Evolutionary conservation across 2,113 vertebrate species (phyloP).

Genomic region (Cottus gobio): DNA sequence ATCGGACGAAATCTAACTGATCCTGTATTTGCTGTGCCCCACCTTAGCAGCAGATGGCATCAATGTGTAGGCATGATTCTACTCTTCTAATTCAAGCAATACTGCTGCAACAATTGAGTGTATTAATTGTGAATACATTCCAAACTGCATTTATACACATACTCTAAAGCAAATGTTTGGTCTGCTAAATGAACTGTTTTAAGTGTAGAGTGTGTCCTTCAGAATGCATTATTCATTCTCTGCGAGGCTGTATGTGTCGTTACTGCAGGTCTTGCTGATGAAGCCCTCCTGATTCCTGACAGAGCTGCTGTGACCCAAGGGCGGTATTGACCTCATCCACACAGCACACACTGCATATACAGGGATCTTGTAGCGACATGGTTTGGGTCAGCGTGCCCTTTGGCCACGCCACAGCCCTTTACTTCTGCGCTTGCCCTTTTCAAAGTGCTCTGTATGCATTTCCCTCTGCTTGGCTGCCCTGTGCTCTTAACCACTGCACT

Average conservation of each 20-base stretch:
- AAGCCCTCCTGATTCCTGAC: slow-evolving; percentile 46
- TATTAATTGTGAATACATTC: slow-evolving; percentile 15
- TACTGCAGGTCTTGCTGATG: slow-evolving; percentile 58
- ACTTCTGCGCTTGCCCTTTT: slow-evolving; percentile 69
- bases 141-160: neutral
- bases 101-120: slow-evolving; percentile 28
- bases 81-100: neutral
- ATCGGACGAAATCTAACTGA: neutral
- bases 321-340: slow-evolving; percentile 58
- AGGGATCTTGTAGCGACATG: slow-evolving; percentile 60
- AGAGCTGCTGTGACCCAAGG: slow-evolving; percentile 59
- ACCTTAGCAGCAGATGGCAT: slow-evolving; percentile 70
- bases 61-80: slow-evolving; percentile 32
- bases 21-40: slow-evolving; percentile 35
- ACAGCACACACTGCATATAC: slow-evolving; percentile 42
- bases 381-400: slow-evolving; percentile 73
- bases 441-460: slow-evolving; percentile 69
- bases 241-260: slow-evolving; percentile 27
- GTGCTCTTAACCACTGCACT: slow-evolving; percentile 55
- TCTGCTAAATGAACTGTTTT: slow-evolving; percentile 23
- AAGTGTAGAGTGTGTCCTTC: slow-evolving; percentile 41
- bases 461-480: slow-evolving; percentile 63
- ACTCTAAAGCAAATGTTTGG: slow-evolving; percentile 22
- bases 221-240: slow-evolving; percentile 43
- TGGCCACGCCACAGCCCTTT: slow-evolving; percentile 63